Evolutionary conservation across 1,140 invertebrate species (phyloP), one percentile per base, ranked within the genome.

Genomic region (Listronotus oregonensis): DNA sequence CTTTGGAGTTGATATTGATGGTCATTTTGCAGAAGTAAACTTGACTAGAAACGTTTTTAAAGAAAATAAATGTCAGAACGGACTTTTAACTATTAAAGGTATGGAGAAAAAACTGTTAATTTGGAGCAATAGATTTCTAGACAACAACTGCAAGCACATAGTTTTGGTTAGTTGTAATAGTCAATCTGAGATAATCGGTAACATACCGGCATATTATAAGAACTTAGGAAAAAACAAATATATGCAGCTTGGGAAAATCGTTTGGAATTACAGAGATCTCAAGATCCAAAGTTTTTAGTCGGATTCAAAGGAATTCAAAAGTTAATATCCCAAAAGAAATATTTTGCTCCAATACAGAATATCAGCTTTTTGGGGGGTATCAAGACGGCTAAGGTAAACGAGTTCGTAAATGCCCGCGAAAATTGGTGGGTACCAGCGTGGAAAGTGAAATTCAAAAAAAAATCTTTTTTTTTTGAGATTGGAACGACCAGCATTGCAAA

Each of bases 391-490:
- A 90, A 91, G 64, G 85, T 98, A 0, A 89, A 95, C 65, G 96
- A 94, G 71, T 84, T 84, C 44, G 80, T 99, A 8, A 90, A 99
- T 77, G 94, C 95, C 0, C 85, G 83, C 12, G 90, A 97, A 76
- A 99, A 99, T 79, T 99, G 93, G 92, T 99, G 97, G 97, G 96
- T 8, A 90, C 87, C 5, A 80, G 80, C 3, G 85, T 91, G 56
- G 84, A 90, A 42, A 77, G 77, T 6, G 80, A 83, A 34, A 98
- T 99, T 31, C 84, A 87, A 66, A 84, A 88, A 49, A 86, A 89
- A 75, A 97, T 99, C 70, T 99, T 99, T 79, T 98, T 99, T 82
- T 98, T 99, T 82, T 96, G 99, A 79, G 97, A 99, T 76, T 99
- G 97, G 97, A 99, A 99, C 77, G 95, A 95, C 80, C 96, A 96